A percentile compares a stretch with the other conserved stretches of the same genome.
These are phyloP conservation scores for Xiphophorus maculatus DNA, from an alignment of 2,113 vertebrate species.

Conservation along the genomic window DNA sequence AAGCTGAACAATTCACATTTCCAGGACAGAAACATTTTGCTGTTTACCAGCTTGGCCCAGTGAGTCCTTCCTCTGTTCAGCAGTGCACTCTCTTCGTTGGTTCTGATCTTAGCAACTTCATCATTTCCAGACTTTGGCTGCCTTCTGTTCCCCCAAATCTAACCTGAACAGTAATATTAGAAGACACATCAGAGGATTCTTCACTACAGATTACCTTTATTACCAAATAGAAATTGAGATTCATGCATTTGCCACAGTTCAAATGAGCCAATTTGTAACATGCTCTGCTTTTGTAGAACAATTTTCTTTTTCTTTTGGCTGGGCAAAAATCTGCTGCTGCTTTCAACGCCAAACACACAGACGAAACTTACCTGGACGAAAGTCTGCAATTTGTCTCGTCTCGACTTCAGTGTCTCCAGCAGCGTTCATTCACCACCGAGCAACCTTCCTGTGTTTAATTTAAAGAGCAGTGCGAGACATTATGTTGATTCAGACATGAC, in stretches of 20 bases:
- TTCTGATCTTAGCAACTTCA: not conserved
- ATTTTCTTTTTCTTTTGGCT: not conserved
- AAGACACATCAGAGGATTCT: not conserved
- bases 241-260: not conserved
- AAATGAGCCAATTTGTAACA: not conserved
- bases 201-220: not conserved
- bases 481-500: not conserved
- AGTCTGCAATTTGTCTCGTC: too few relatives aligned
- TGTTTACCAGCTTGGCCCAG: too few relatives aligned
- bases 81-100: not conserved
- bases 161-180: not conserved
- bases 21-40: too few relatives aligned
- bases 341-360: not conserved
- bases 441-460: not conserved
- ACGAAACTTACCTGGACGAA: not conserved
- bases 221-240: not conserved
- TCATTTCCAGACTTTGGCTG: not conserved
- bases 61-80: not conserved
- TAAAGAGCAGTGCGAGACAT: not conserved
- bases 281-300: not conserved
- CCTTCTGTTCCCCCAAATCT: not conserved
- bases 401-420: not conserved
- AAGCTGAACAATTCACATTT: not conserved
- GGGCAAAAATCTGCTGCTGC: not conserved
- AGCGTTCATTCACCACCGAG: not conserved